A percentile compares a stretch with the other conserved stretches of the same genome.
phyloP scores from a whole-genome alignment of 2,797 vertebrate species.

The Hozukius guyotensis region DNA sequence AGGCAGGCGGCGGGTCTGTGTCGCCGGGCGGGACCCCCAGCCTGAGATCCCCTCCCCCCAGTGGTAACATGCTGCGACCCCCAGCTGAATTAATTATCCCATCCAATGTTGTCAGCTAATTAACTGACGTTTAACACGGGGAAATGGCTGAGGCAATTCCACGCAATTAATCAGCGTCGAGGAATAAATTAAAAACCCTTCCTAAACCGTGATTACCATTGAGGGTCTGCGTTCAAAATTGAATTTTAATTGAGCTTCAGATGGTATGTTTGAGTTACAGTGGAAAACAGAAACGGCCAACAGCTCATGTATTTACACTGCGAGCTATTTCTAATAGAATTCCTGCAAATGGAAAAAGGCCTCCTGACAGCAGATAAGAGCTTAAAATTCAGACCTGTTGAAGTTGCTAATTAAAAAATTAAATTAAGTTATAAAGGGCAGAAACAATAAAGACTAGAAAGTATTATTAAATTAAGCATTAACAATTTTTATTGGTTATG shows the following conservation, averaged over 20 bases:
- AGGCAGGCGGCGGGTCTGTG: conserved; percentile 37
- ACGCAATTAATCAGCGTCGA: conserved; percentile 79
- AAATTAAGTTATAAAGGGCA: conserved; percentile 28
- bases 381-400: background rate
- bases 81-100: conserved; percentile 82
- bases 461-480: background rate
- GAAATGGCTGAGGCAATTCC: conserved; percentile 74
- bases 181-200: conserved; percentile 74
- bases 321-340: conserved; percentile 18
- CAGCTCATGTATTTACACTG: conserved; percentile 11
- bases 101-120: conserved; percentile 81
- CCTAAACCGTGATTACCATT: conserved; percentile 67
- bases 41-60: conserved; percentile 8
- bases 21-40: conserved; percentile 41
- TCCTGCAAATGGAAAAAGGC: conserved; percentile 27
- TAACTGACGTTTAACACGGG: conserved; percentile 81
- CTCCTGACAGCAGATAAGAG: conserved; percentile 18
- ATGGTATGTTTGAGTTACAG: conserved; percentile 38
- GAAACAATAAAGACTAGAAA: background rate
- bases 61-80: conserved; percentile 59
- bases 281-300: conserved; percentile 28
- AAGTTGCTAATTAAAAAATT: background rate
- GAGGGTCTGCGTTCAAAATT: conserved; percentile 59
- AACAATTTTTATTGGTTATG: background rate
- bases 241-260: conserved; percentile 67